A percentile compares a stretch with the other conserved stretches of the same genome.
Evolutionary conservation across 2,888 invertebrate species (phyloP).

Genomic region (Ichneumoninae sp.): DNA sequence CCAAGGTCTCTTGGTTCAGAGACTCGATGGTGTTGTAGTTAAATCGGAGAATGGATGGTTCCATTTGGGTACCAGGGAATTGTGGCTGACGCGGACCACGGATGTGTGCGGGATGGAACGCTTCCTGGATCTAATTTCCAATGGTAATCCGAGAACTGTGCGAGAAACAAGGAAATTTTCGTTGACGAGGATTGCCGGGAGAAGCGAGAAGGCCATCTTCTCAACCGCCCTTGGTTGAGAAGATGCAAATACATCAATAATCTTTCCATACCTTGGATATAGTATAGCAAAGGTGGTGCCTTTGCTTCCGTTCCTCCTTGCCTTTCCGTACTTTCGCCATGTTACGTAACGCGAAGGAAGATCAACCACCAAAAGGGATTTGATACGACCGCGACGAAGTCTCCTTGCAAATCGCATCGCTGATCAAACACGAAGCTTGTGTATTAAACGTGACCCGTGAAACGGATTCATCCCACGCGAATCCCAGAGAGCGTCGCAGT

Average conservation of each 20-base stretch:
- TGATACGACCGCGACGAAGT: constrained; percentile 62
- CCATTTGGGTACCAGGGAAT: neutral
- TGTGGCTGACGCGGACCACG: neutral
- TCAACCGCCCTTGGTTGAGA: neutral
- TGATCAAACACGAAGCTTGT: constrained; percentile 83
- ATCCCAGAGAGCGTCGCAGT: too few relatives aligned
- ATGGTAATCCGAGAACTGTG: neutral
- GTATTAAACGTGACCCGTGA: constrained; percentile 81
- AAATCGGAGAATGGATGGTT: neutral
- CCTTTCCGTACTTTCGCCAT: constrained; percentile 69
- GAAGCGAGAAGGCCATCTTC: neutral
- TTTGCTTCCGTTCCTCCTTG: constrained; percentile 55
- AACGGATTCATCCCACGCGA: too few relatives aligned
- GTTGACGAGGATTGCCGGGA: constrained; percentile 14
- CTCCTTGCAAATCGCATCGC: constrained; percentile 83
- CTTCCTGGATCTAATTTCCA: constrained; percentile 9
- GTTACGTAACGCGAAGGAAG: constrained; percentile 28
- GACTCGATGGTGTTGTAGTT: neutral
- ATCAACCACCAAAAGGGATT: constrained; percentile 44
- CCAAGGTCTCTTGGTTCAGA: neutral
- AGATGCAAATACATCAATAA: constrained; percentile 71
- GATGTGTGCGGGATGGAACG: neutral
- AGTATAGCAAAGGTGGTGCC: constrained; percentile 41
- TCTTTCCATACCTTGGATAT: constrained; percentile 64
- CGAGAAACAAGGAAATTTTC: neutral